A percentile compares a stretch with the other conserved stretches of the same genome.
Evolutionary conservation across 2,113 vertebrate genomes (phyloP).

Genomic region (Ibidorhyncha struthersii): DNA sequence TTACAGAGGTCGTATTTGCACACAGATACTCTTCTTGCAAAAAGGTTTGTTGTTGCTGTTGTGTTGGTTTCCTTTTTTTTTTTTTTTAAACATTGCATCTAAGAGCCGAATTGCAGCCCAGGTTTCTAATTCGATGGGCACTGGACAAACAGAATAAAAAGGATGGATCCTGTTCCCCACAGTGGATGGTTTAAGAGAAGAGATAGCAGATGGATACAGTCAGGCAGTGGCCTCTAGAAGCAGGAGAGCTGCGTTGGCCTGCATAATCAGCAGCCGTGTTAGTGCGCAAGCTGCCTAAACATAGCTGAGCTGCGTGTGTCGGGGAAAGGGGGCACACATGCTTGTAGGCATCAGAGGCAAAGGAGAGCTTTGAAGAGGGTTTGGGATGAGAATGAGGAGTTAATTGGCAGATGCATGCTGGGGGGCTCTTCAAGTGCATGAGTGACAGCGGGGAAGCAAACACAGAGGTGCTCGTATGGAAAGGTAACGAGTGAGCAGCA

Average conservation of each 20-base stretch:
- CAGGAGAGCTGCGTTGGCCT: background rate
- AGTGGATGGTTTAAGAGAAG: background rate
- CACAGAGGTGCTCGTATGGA: background rate
- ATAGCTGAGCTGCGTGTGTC: background rate
- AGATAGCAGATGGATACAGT: background rate
- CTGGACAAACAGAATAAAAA: background rate
- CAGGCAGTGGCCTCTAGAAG: background rate
- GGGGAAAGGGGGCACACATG: background rate
- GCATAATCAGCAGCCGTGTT: background rate
- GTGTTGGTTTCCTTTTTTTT: background rate
- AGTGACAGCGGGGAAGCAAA: background rate
- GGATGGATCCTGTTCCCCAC: background rate
- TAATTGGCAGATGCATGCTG: background rate
- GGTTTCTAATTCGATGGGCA: background rate
- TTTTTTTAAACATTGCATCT: background rate
- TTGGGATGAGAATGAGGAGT: background rate
- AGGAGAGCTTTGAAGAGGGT: constrained; percentile 5
- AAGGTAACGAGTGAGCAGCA: background rate
- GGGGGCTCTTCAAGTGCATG: background rate
- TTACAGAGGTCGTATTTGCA: constrained; percentile 34
- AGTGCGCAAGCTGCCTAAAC: background rate
- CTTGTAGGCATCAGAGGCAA: background rate
- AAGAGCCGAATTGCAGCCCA: background rate
- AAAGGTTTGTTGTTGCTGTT: background rate
- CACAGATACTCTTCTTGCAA: background rate